Conservation (phyloP, 2,888 invertebrate genomes). For the Neoscelio sp. region DNA sequence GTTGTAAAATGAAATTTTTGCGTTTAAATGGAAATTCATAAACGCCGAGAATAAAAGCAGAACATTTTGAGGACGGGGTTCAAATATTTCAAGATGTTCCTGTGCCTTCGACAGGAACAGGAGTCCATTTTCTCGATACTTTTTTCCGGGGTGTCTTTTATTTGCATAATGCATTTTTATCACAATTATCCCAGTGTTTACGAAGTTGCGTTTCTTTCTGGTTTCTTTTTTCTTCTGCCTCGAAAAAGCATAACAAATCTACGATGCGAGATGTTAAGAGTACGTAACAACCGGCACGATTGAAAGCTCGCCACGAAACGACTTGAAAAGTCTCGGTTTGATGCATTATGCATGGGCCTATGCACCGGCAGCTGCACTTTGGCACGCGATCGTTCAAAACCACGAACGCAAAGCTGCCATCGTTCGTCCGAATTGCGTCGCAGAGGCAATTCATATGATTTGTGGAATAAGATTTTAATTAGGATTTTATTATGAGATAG, state of each 20-base stretch:
- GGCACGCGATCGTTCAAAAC: slow-evolving; percentile 77
- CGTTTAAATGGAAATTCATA: no score
- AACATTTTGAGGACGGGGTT: neutral
- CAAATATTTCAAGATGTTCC: neutral
- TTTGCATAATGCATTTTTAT: slow-evolving; percentile 37
- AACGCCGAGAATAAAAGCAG: no score
- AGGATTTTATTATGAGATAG: neutral
- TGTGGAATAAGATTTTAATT: neutral
- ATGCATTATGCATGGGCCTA: slow-evolving; percentile 81
- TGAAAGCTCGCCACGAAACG: slow-evolving; percentile 81
- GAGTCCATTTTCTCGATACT: slow-evolving; percentile 22
- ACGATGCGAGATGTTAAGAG: slow-evolving; percentile 52
- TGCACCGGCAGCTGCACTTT: slow-evolving; percentile 76
- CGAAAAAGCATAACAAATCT: slow-evolving; percentile 51
- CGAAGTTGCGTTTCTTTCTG: slow-evolving; percentile 22
- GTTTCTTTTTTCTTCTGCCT: slow-evolving; percentile 12
- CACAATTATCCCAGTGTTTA: slow-evolving; percentile 38
- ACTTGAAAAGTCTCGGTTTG: slow-evolving; percentile 79
- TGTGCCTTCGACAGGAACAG: neutral
- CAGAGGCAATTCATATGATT: slow-evolving; percentile 43
- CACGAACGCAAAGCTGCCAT: slow-evolving; percentile 71
- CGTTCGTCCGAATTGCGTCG: slow-evolving; percentile 46
- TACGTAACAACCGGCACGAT: slow-evolving; percentile 75
- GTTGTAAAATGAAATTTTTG: no score
- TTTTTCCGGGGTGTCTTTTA: neutral